Conservation (phyloP, 2,888 invertebrate genomes). For the Boloria euphrosyne region DNA sequence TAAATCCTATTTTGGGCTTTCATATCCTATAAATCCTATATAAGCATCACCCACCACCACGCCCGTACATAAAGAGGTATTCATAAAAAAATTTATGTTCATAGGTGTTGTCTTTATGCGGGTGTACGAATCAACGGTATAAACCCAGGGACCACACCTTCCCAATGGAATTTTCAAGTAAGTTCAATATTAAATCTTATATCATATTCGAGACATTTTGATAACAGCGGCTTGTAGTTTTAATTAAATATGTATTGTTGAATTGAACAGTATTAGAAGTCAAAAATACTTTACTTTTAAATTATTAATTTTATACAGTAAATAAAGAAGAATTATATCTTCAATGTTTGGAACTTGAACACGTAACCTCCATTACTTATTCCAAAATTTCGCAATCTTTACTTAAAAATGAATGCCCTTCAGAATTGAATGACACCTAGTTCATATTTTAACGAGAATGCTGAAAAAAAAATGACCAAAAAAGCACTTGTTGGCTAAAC, state of each 20-base stretch:
- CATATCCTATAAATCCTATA: neutral
- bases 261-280: neutral
- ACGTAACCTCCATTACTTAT: no score
- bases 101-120: slow-evolving; percentile 88
- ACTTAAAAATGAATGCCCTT: no score
- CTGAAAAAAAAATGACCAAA: neutral
- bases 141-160: slow-evolving; percentile 92
- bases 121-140: slow-evolving; percentile 90
- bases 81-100: slow-evolving; percentile 25
- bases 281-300: neutral
- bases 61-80: slow-evolving; percentile 5
- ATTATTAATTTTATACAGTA: neutral
- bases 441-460: no score
- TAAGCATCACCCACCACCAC: neutral
- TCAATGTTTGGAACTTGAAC: no score
- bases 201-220: neutral
- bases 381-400: no score
- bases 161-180: slow-evolving; percentile 85
- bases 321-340: no score
- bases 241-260: neutral
- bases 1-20: neutral
- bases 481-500: no score
- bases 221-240: slow-evolving; percentile 1
- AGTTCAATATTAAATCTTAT: neutral
- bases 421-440: no score